Evolutionary conservation across 2,888 invertebrate species (phyloP).

Genomic region (Zonitis immaculata): DNA sequence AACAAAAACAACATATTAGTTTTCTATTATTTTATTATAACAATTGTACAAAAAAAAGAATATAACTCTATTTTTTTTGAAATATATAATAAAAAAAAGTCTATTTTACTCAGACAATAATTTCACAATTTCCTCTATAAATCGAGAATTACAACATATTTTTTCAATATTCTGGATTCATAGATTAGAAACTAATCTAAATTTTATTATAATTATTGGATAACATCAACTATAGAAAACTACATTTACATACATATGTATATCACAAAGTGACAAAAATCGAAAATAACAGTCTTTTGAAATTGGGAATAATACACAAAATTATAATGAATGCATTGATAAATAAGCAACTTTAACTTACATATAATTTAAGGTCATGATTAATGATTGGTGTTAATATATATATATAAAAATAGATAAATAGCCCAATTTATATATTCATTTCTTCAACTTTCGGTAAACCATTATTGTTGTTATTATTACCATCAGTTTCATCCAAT

Average conservation of each 20-base stretch:
- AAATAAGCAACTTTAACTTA: not conserved
- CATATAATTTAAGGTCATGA: not conserved
- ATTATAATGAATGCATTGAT: not conserved
- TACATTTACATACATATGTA: too few species aligned
- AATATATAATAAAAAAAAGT: not conserved
- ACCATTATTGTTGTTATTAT: not conserved
- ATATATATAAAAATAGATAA: too few species aligned
- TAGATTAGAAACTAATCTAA: not conserved
- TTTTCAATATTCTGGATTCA: not conserved
- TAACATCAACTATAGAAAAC: not conserved
- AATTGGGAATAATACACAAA: not conserved
- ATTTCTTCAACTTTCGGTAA: not conserved
- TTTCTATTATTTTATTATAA: not conserved
- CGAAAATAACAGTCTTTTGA: not conserved
- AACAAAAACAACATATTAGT: not conserved
- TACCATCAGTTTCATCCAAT: not conserved
- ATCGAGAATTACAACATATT: not conserved
- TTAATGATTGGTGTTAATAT: too few species aligned
- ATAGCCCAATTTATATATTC: not conserved
- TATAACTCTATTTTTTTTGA: too few species aligned
- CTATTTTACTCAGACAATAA: too few species aligned
- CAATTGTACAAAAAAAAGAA: not conserved
- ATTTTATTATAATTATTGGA: not conserved
- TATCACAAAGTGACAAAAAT: not conserved
- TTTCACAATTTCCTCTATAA: not conserved